phyloP scores from a whole-genome alignment of 2,113 vertebrate genomes.

The Calyptomena viridis region DNA sequence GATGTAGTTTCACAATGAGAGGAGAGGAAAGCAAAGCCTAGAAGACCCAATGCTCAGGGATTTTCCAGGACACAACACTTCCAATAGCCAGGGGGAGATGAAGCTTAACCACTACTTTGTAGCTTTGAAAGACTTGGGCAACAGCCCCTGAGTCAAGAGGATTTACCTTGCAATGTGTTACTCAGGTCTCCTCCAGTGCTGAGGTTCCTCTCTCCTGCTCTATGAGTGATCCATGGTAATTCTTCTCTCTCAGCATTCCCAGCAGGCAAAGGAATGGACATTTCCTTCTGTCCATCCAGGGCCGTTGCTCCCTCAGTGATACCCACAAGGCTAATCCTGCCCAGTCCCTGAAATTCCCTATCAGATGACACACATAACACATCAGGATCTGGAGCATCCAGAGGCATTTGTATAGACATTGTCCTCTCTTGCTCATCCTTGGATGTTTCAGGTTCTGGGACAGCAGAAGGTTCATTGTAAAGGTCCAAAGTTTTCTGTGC shows the following conservation, averaged over 20 bases:
- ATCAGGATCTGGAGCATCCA: not conserved
- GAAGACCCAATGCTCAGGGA: not conserved
- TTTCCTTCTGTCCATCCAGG: not conserved
- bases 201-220: not conserved
- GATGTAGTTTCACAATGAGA: not conserved
- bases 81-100: not conserved
- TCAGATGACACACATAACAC: accelerated
- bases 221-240: not conserved
- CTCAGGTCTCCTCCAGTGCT: not conserved
- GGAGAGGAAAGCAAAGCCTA: not conserved
- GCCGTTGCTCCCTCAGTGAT: not conserved
- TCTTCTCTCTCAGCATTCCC: not conserved
- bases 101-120: not conserved
- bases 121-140: not conserved
- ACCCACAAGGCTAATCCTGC: not conserved
- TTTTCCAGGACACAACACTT: not conserved
- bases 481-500: not conserved
- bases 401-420: not conserved
- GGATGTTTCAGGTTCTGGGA: not conserved
- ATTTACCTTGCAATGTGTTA: slow-evolving; percentile 3
- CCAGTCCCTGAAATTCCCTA: not conserved
- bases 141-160: not conserved
- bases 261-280: not conserved
- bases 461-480: not conserved
- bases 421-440: not conserved